A percentile compares a stretch with the other conserved stretches of the same genome.
phyloP scores from a whole-genome alignment of 2,113 vertebrate species.

The Aleadryas rufinucha region DNA sequence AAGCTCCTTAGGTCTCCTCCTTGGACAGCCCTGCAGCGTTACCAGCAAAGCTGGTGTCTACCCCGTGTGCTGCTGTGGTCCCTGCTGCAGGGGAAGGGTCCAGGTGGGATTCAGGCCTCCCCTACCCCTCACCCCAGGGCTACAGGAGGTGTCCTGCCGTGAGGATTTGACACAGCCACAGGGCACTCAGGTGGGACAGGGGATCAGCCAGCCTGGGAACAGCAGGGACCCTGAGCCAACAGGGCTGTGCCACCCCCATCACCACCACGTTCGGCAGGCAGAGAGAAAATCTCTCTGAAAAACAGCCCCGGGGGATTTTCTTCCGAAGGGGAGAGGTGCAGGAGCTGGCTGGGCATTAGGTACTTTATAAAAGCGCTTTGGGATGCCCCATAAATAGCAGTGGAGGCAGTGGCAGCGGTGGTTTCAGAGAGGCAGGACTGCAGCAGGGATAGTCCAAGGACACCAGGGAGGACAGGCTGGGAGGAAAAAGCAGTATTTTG shows the following conservation, averaged over 20 bases:
- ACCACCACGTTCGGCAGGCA: neutral
- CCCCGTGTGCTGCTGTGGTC: fast-evolving
- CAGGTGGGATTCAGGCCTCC: neutral
- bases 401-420: neutral
- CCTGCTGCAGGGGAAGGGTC: neutral
- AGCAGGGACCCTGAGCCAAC: neutral
- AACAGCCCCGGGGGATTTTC: neutral
- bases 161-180: neutral
- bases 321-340: neutral
- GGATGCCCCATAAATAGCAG: neutral
- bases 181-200: neutral
- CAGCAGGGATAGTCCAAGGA: neutral
- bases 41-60: neutral
- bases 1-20: neutral
- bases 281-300: neutral
- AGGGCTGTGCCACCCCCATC: neutral
- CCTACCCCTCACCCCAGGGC: fast-evolving
- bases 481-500: neutral
- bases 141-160: neutral
- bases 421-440: neutral
- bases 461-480: neutral
- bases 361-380: neutral
- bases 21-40: neutral
- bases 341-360: neutral
- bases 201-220: neutral